Conservation (phyloP, 2,797 vertebrate genomes). For the Xiphorhynchus erythropygius region DNA sequence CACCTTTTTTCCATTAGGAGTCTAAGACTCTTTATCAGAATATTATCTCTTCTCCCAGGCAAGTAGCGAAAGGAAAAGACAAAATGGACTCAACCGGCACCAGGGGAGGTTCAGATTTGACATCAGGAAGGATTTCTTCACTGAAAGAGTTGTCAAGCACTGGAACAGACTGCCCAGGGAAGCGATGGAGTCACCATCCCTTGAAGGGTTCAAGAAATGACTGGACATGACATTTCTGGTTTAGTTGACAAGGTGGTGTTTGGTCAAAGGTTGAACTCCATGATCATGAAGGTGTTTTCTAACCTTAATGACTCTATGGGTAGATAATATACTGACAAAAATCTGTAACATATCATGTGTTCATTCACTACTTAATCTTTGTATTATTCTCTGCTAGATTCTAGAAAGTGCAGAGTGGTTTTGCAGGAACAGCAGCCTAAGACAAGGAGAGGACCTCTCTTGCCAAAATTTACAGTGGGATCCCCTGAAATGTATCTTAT, state of each 20-base stretch:
- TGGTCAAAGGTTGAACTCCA: neutral
- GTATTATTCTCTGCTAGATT: neutral
- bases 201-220: neutral
- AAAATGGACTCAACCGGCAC: neutral
- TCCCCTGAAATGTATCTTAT: neutral
- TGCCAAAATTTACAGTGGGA: neutral
- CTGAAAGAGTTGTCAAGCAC: neutral
- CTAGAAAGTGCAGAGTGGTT: neutral
- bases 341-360: rapidly evolving
- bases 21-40: neutral
- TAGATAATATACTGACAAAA: neutral
- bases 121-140: neutral
- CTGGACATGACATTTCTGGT: too few relatives aligned
- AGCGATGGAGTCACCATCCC: neutral
- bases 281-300: neutral
- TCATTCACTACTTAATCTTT: neutral
- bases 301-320: neutral
- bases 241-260: neutral
- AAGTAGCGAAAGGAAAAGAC: neutral
- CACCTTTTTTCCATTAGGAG: neutral
- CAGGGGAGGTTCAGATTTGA: neutral
- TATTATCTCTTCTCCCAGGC: neutral
- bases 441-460: neutral
- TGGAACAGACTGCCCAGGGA: neutral
- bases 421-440: neutral